A percentile compares a stretch with the other conserved stretches of the same genome.
Evolutionary conservation across 2,113 vertebrate species (phyloP).

Genomic region (Xenopus borealis): DNA sequence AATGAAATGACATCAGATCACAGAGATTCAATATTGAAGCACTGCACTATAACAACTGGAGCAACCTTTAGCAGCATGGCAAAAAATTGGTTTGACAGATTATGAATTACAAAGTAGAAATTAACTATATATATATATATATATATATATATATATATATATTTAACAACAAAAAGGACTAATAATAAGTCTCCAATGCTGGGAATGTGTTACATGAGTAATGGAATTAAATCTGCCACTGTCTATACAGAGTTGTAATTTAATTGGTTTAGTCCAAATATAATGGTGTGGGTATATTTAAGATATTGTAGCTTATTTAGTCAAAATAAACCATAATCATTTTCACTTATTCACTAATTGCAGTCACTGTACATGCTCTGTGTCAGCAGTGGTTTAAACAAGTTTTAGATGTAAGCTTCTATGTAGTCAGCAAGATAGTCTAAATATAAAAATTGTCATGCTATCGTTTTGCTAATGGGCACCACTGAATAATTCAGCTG

Average conservation of each 20-base stretch:
- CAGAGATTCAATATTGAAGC: slow-evolving; percentile 54
- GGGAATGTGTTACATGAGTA: slow-evolving; percentile 50
- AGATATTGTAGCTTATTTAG: slow-evolving; percentile 19
- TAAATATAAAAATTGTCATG: slow-evolving; percentile 76
- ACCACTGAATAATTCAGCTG: slow-evolving; percentile 79
- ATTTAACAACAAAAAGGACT: slow-evolving; percentile 47
- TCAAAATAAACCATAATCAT: slow-evolving; percentile 11
- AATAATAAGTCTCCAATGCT: slow-evolving; percentile 58
- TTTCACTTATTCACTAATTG: slow-evolving; percentile 66
- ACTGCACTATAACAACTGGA: slow-evolving; percentile 54
- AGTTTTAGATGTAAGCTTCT: slow-evolving; percentile 66
- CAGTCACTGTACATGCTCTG: slow-evolving; percentile 54
- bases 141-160: slow-evolving; percentile 48
- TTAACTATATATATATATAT: slow-evolving; percentile 52
- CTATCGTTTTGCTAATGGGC: slow-evolving; percentile 71
- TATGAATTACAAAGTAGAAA: slow-evolving; percentile 53
- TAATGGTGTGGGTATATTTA: slow-evolving; percentile 44
- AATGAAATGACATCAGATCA: slow-evolving; percentile 50
- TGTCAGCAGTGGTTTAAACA: slow-evolving; percentile 62
- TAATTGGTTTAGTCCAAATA: slow-evolving; percentile 50
- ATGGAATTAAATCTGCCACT: slow-evolving; percentile 23
- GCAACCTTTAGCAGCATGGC: slow-evolving; percentile 47
- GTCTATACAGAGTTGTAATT: slow-evolving; percentile 36
- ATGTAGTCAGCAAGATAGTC: slow-evolving; percentile 61
- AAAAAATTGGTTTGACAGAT: slow-evolving; percentile 49